A percentile compares a stretch with the other conserved stretches of the same genome.
phyloP scores from a whole-genome alignment of 2,888 invertebrate species.

The Papilio protenor region DNA sequence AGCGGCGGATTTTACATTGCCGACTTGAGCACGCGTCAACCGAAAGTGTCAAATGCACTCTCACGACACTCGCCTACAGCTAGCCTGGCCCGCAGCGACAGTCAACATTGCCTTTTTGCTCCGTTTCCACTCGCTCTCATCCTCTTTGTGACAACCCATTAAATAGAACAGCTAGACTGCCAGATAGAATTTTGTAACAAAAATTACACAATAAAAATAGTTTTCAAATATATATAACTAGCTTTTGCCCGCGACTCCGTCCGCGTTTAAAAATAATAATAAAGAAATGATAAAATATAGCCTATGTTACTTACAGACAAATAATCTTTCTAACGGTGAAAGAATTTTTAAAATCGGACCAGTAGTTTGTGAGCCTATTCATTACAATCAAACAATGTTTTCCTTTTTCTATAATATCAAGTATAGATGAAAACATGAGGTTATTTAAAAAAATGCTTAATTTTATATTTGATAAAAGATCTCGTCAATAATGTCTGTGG shows the following conservation, averaged over 20 bases:
- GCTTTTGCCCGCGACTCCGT: too few relatives aligned
- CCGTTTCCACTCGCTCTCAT: conserved; percentile 29
- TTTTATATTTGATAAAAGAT: conserved; percentile 22
- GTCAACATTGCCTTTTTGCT: conserved; percentile 39
- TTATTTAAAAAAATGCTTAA: not conserved
- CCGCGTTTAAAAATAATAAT: too few relatives aligned
- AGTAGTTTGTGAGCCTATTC: too few relatives aligned
- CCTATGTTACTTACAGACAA: too few relatives aligned
- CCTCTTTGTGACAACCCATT: conserved; percentile 31
- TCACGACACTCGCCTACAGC: conserved; percentile 42
- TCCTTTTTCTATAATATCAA: not conserved
- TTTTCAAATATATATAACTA: too few relatives aligned
- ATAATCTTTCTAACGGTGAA: too few relatives aligned
- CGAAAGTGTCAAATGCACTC: conserved; percentile 45
- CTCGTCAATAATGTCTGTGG: conserved; percentile 40
- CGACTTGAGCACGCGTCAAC: conserved; percentile 44
- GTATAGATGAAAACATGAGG: not conserved
- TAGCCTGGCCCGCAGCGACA: conserved; percentile 26
- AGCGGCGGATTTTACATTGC: conserved; percentile 33
- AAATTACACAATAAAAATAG: too few relatives aligned
- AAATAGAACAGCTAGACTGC: conserved; percentile 20
- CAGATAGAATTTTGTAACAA: not conserved
- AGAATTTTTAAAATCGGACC: too few relatives aligned
- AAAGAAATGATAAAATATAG: too few relatives aligned
- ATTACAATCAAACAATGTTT: too few relatives aligned